Evolutionary conservation across 2,797 vertebrate species (phyloP), one percentile per base, ranked within the genome.

Genomic region (Phalloptychus januarius): DNA sequence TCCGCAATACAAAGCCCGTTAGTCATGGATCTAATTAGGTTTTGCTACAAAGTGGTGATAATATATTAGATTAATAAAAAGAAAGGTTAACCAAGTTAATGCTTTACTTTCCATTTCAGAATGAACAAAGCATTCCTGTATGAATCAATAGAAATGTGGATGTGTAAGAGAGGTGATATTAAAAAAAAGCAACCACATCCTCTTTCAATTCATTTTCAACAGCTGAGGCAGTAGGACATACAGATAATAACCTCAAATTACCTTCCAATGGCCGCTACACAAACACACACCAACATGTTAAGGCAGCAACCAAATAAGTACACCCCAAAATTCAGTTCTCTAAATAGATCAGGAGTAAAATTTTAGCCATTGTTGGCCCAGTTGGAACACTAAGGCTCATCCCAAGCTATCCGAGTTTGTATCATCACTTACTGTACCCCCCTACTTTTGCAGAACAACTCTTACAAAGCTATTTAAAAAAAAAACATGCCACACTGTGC

Each of bases 351-450:
- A 74, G n/a, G 42, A 50, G 36, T 5, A 28, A 31, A 20, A 7
- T 10, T 42, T 70, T 16, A 69, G 72, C 18, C 12, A 54, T 18
- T 77, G 76, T 42, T 50, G 31, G 73, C 42, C 71, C 7, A 36
- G 20, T 2, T 80, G 28, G 18, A 38, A 72, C 7, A 48, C 65
- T 70, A 54, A 71, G 13, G 6, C 33, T 52, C 7, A 45, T 7
- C 45, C 18, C 15, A 36, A 42, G 72, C 38, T 72, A 63, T 28
- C 48, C 56, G 36, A n/a, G 33, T 23, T 71, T 74, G 7, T 36
- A 2, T 61, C 71, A 75, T 74, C 74, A 75, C 82, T 76, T 82
- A n/a, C 58, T 80, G 40, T 0, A 13, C 69, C n/a, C 38, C 61
- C 33, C 16, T 79, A 76, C 63, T 61, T 82, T 77, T 81, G 31